Percentiles rank a stretch among this genome's conserved stretches.
phyloP scores from a whole-genome alignment of 2,888 invertebrate species.

The Ephialtes manifestator region DNA sequence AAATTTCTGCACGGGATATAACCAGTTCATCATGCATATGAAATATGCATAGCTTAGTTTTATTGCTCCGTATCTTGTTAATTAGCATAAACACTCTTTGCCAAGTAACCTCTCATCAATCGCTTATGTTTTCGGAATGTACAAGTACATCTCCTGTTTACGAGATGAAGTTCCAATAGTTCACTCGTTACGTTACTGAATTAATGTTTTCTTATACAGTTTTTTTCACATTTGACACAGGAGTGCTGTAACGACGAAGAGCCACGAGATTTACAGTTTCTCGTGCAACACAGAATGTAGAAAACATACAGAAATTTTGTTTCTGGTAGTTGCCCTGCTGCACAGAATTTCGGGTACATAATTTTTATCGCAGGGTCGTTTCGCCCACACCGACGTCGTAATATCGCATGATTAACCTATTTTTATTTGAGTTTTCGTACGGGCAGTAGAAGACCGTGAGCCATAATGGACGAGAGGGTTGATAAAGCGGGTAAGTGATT shows the following conservation, averaged over 20 bases:
- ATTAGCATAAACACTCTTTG: too few relatives aligned
- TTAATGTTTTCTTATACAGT: neutral
- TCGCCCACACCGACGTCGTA: slow-evolving; percentile 42
- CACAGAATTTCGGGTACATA: slow-evolving; percentile 36
- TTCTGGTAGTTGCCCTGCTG: neutral
- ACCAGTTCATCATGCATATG: too few relatives aligned
- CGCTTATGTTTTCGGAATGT: too few relatives aligned
- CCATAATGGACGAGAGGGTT: slow-evolving; percentile 7
- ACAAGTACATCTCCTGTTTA: neutral
- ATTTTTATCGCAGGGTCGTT: slow-evolving; percentile 51
- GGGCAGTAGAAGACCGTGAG: neutral
- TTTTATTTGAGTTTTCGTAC: slow-evolving; percentile 46
- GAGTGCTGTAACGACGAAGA: neutral
- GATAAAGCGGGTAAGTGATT: slow-evolving; percentile 37
- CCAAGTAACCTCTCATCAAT: too few relatives aligned
- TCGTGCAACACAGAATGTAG: neutral
- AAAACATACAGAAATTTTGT: slow-evolving; percentile 1
- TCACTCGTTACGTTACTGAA: neutral
- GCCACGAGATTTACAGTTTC: neutral
- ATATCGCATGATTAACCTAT: slow-evolving; percentile 53
- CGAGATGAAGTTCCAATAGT: neutral
- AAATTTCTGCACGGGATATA: too few relatives aligned
- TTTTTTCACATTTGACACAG: neutral
- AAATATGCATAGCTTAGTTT: too few relatives aligned
- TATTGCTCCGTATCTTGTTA: too few relatives aligned